phyloP scores from a whole-genome alignment of 2,113 vertebrate species.

The Triplophysa siluroides region DNA sequence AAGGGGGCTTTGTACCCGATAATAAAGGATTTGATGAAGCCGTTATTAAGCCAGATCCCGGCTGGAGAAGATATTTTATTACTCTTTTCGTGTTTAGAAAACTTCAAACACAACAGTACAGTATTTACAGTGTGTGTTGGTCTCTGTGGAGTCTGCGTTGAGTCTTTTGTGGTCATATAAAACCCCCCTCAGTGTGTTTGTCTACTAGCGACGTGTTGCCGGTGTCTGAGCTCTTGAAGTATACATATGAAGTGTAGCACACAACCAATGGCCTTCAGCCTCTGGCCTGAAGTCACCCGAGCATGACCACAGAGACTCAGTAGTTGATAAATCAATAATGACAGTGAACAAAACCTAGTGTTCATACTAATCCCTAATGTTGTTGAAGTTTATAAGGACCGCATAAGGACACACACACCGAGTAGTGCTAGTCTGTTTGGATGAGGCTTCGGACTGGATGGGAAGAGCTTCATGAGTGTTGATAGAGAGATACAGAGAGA shows the following conservation, averaged over 20 bases:
- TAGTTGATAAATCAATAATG: conserved; percentile 9
- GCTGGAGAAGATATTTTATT: conserved; percentile 1
- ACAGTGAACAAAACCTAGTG: conserved; percentile 10
- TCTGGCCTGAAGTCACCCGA: not conserved
- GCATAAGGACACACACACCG: not conserved
- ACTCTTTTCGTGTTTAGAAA: not conserved
- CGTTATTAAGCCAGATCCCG: not conserved
- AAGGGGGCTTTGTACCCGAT: not conserved
- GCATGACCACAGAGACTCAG: not conserved
- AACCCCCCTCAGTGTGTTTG: not conserved
- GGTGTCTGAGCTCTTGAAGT: not conserved
- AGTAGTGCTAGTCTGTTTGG: not conserved
- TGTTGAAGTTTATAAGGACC: conserved; percentile 14
- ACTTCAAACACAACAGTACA: not conserved
- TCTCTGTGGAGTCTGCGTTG: not conserved
- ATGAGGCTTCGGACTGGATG: not conserved
- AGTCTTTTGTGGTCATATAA: conserved; percentile 11
- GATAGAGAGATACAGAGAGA: not conserved
- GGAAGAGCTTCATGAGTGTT: not conserved
- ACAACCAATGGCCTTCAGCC: not conserved
- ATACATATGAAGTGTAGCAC: not conserved
- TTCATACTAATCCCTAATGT: conserved; percentile 15
- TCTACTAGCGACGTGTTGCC: not conserved
- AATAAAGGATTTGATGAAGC: conserved; percentile 20
- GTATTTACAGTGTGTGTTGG: not conserved